Evolutionary conservation across 2,888 invertebrate species (phyloP).

Genomic region (Spisula subtruncata): DNA sequence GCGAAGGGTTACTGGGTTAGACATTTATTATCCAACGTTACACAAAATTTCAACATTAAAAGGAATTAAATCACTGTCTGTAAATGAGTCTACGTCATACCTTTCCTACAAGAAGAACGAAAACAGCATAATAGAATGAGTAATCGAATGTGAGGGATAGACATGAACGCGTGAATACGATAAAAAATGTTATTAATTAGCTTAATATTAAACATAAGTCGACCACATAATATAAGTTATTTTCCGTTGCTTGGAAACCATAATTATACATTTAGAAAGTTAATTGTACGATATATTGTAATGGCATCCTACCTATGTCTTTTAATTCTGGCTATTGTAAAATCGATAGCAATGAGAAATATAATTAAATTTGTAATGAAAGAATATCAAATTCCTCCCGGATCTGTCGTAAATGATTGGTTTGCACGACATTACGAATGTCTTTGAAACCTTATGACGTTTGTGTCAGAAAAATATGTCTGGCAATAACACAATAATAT

Average conservation of each 20-base stretch:
- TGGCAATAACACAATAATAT: too few relatives aligned
- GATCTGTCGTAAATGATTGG: background rate
- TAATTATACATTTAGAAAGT: background rate
- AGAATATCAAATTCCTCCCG: background rate
- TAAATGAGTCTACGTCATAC: too few relatives aligned
- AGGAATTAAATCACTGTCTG: too few relatives aligned
- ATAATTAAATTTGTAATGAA: constrained; percentile 6
- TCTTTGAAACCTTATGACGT: background rate
- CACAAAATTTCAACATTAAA: too few relatives aligned
- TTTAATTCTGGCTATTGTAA: background rate
- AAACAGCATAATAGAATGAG: too few relatives aligned
- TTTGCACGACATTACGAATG: background rate
- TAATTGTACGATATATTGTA: background rate
- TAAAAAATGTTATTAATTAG: too few relatives aligned
- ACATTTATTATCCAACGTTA: too few relatives aligned
- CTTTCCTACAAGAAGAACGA: too few relatives aligned
- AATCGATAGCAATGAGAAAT: background rate
- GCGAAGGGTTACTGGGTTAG: too few relatives aligned
- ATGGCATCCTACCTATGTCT: background rate
- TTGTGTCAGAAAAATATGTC: background rate
- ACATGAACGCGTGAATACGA: too few relatives aligned
- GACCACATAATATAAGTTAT: background rate
- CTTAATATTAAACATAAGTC: too few relatives aligned
- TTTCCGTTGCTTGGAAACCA: background rate
- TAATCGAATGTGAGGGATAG: too few relatives aligned